These are phyloP conservation scores for Eulemur macaco DNA, from an alignment of 2,113 vertebrate species.

Conservation along the genomic window DNA sequence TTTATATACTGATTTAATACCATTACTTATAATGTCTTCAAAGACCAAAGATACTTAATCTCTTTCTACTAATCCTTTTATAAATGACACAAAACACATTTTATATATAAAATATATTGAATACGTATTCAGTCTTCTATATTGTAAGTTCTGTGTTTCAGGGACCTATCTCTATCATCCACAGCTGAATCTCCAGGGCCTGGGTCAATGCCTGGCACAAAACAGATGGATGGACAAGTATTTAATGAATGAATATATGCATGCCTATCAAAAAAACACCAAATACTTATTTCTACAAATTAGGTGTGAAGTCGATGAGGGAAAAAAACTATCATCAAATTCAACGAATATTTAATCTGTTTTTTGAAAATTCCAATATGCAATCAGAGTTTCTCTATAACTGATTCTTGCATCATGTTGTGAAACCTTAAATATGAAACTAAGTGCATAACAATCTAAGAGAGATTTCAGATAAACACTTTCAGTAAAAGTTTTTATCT, in stretches of 20 bases:
- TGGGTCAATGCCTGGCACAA: not conserved
- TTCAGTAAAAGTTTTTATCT: not conserved
- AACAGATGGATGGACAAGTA: not conserved
- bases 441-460: not conserved
- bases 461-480: not conserved
- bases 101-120: not conserved
- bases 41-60: not conserved
- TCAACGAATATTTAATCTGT: not conserved
- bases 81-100: not conserved
- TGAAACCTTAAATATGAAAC: not conserved
- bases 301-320: not conserved
- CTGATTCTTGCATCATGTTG: not conserved
- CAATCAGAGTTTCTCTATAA: not conserved
- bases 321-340: not conserved
- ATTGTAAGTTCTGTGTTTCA: not conserved
- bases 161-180: not conserved
- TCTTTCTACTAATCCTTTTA: not conserved
- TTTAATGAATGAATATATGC: not conserved
- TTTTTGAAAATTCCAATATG: too few species aligned
- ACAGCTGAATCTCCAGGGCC: not conserved
- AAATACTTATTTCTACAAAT: not conserved
- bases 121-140: not conserved
- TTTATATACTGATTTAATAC: not conserved
- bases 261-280: not conserved
- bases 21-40: not conserved